Conservation (phyloP, 2,888 invertebrate species). For the Taphrorychus bicolor region DNA sequence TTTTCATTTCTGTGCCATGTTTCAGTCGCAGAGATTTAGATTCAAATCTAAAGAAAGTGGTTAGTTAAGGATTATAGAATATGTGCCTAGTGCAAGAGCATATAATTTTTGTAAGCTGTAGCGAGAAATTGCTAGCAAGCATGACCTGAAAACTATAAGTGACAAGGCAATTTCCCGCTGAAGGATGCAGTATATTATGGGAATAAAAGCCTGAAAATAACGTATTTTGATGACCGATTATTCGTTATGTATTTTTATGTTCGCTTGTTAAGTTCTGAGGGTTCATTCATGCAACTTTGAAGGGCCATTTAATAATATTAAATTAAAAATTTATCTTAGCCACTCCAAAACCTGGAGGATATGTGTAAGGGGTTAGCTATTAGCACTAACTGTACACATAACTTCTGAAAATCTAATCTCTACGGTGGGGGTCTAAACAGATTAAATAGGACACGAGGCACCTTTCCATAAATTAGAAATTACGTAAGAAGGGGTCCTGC, state of each 20-base stretch:
- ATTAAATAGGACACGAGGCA: conserved; percentile 5
- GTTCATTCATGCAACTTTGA: too few relatives aligned
- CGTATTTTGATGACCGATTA: neutral
- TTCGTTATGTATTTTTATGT: too few relatives aligned
- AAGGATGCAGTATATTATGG: neutral
- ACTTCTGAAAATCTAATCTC: conserved; percentile 1
- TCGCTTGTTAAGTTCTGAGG: too few relatives aligned
- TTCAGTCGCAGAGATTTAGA: too few relatives aligned
- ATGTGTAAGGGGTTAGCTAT: neutral
- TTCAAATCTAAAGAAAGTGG: too few relatives aligned
- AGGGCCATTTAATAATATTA: too few relatives aligned
- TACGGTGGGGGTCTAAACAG: conserved; percentile 12
- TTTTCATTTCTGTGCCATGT: too few relatives aligned
- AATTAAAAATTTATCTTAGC: neutral
- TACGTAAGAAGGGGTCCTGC: neutral
- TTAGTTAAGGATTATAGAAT: too few relatives aligned
- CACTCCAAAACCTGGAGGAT: neutral
- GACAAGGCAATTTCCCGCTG: neutral
- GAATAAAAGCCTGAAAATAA: neutral
- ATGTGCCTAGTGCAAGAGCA: neutral
- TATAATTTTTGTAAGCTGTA: neutral
- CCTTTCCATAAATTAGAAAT: conserved; percentile 19
- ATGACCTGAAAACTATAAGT: neutral
- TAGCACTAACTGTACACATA: conserved; percentile 2
- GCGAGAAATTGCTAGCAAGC: neutral